Percentiles rank a stretch among this genome's conserved stretches.
phyloP scores from a whole-genome alignment of 2,113 vertebrate species.

The Calyptommatus sinebrachiatus region DNA sequence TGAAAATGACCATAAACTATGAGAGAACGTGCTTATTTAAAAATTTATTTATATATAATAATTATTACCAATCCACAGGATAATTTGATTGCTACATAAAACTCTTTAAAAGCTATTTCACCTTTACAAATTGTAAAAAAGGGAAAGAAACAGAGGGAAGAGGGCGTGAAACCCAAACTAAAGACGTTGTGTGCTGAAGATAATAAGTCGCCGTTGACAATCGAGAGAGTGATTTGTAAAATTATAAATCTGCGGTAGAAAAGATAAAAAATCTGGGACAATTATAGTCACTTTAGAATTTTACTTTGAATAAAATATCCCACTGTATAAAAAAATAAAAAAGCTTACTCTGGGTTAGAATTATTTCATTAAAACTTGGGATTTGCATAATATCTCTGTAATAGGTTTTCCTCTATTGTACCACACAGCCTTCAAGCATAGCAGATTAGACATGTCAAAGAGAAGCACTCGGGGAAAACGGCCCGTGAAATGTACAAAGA shows the following conservation, averaged over 20 bases:
- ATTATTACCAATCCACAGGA: constrained; percentile 87
- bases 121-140: constrained; percentile 81
- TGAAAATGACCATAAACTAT: constrained; percentile 37
- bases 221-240: constrained; percentile 82
- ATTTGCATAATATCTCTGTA: constrained; percentile 82
- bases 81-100: constrained; percentile 85
- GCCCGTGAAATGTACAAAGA: constrained; percentile 66
- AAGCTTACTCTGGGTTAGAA: constrained; percentile 84
- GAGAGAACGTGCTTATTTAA: constrained; percentile 67
- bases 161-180: constrained; percentile 26
- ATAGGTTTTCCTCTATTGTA: constrained; percentile 74
- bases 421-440: constrained; percentile 78
- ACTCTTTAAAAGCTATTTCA: constrained; percentile 81
- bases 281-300: constrained; percentile 85
- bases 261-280: constrained; percentile 79
- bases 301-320: constrained; percentile 87
- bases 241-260: constrained; percentile 88
- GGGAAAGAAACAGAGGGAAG: no score
- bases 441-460: constrained; percentile 76
- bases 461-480: constrained; percentile 72
- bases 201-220: constrained; percentile 75
- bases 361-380: constrained; percentile 76
- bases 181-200: constrained; percentile 77
- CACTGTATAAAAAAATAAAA: constrained; percentile 88
- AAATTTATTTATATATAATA: constrained; percentile 83